Base-by-base conservation (phyloP, 1,140 invertebrate species). In the Drosophila nigromelanica region DNA sequence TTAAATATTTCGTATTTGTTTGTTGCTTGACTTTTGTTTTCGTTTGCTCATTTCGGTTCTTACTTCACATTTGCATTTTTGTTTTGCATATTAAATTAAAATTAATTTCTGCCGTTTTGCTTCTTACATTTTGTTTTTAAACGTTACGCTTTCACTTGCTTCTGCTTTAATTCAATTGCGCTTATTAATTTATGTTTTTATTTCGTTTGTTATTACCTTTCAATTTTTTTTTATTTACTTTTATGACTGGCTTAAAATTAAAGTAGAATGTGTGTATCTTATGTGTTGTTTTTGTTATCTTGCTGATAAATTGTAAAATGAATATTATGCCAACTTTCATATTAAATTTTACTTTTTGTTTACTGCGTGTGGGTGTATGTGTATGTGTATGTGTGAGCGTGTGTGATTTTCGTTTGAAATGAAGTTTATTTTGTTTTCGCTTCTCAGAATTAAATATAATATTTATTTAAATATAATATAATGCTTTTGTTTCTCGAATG, bases 401-500 rank as follows among this genome's bases (percentile, higher is more conserved):
- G 51, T n/a, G 67, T 70, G 35, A 56, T 21, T 61, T 48, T 39
- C 33, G 21, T 48, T 75, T 61, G 66, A 85, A 85, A 85, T 85
- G 68, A 85, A 81, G 63, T 85, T 77, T 80, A 80, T 75, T 81
- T 78, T 73, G 62, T 77, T 86, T 86, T 89, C 81, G 82, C 82
- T 89, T 87, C 78, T 87, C 78, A 76, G 81, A 86, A 86, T 87
- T 87, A 87, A 87, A 87, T 87, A 87, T 87, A 87, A 87, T 87
- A 83, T 89, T 87, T 87, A 87, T 89, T 87, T 89, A 89, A 89
- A 89, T 79, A 89, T 83, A 87, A 89, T 87, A 87, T 89, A 83
- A 87, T 89, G 83, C 83, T 83, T 86, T 62, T 76, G 69, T 82
- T 87, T 87, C 62, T 87, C 66, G 83, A 89, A 89, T 87, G 83